Percentiles rank a stretch among this genome's conserved stretches.
These are phyloP conservation scores for Megathymus violae DNA, from an alignment of 1,140 invertebrate species.

Conservation along the genomic window DNA sequence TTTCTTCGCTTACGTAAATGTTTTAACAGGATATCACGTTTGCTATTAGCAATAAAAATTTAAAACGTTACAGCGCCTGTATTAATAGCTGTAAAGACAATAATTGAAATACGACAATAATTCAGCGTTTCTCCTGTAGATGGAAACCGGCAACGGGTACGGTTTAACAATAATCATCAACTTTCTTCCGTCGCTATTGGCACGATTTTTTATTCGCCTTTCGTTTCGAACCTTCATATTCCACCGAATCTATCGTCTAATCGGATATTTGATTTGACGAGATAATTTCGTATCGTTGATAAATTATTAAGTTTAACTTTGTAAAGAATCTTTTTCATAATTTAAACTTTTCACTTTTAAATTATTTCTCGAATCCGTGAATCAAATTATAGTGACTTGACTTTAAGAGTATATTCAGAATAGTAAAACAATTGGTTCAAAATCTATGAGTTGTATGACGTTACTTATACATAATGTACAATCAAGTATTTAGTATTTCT, in stretches of 20 bases:
- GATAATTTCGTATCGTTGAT: slow-evolving; percentile 24
- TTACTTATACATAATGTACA: too few species aligned
- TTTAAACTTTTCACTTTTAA: not conserved
- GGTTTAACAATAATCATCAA: not conserved
- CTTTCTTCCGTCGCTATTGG: slow-evolving; percentile 19
- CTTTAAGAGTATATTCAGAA: too few species aligned
- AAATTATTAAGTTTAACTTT: slow-evolving; percentile 7
- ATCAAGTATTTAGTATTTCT: too few species aligned
- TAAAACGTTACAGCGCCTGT: too few species aligned
- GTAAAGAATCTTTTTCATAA: not conserved
- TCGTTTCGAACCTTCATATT: slow-evolving; percentile 23
- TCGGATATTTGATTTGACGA: slow-evolving; percentile 19
- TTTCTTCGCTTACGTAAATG: slow-evolving; percentile 9
- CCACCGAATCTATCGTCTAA: slow-evolving; percentile 13
- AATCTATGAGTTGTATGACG: too few species aligned
- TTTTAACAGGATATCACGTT: too few species aligned
- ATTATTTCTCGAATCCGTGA: not conserved
- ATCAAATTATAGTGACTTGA: too few species aligned
- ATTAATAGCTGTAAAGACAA: not conserved
- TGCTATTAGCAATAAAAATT: too few species aligned
- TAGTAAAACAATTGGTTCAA: too few species aligned
- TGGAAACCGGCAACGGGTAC: not conserved
- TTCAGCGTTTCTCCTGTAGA: not conserved
- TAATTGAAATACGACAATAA: not conserved
- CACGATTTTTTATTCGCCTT: slow-evolving; percentile 14